These are phyloP conservation scores for Brenthis hecate DNA, from an alignment of 2,888 invertebrate species.

Conservation along the genomic window DNA sequence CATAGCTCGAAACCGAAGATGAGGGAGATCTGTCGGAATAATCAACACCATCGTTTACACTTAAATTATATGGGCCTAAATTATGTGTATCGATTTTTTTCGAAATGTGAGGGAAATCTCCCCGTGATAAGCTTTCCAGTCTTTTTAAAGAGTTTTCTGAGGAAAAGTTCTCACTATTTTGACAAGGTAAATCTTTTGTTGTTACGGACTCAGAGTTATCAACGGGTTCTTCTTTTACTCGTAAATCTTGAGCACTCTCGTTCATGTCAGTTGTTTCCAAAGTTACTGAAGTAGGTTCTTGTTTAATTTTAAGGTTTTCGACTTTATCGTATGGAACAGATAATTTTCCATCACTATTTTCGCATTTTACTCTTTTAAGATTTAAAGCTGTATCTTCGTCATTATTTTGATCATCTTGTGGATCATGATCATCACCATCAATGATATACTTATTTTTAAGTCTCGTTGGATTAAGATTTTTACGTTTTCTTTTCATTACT, in stretches of 20 bases:
- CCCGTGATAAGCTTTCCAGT: slow-evolving; percentile 90
- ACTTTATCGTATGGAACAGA: slow-evolving; percentile 41
- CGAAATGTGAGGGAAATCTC: slow-evolving; percentile 84
- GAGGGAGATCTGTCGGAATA: slow-evolving; percentile 81
- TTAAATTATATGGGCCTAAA: slow-evolving; percentile 64
- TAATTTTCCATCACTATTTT: slow-evolving; percentile 47
- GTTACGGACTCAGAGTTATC: slow-evolving; percentile 65
- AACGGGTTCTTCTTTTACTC: slow-evolving; percentile 66
- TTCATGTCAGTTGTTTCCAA: slow-evolving; percentile 59
- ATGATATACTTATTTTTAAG: slow-evolving; percentile 80
- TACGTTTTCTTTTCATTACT: slow-evolving; percentile 91
- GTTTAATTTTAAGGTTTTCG: slow-evolving; percentile 60
- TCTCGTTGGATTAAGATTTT: slow-evolving; percentile 93
- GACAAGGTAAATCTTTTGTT: slow-evolving; percentile 45
- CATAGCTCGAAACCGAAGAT: slow-evolving; percentile 83
- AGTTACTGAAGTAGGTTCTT: slow-evolving; percentile 54
- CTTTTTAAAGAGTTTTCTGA: slow-evolving; percentile 88
- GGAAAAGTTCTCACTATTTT: slow-evolving; percentile 58
- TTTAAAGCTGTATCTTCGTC: slow-evolving; percentile 61
- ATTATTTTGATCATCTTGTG: slow-evolving; percentile 49
- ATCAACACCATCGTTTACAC: slow-evolving; percentile 66
- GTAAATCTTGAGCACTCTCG: slow-evolving; percentile 60
- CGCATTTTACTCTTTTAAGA: slow-evolving; percentile 68
- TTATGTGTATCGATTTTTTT: slow-evolving; percentile 59
- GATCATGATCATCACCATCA: slow-evolving; percentile 50